phyloP scores from a whole-genome alignment of 2,797 vertebrate species.

The Taenioides sp. region DNA sequence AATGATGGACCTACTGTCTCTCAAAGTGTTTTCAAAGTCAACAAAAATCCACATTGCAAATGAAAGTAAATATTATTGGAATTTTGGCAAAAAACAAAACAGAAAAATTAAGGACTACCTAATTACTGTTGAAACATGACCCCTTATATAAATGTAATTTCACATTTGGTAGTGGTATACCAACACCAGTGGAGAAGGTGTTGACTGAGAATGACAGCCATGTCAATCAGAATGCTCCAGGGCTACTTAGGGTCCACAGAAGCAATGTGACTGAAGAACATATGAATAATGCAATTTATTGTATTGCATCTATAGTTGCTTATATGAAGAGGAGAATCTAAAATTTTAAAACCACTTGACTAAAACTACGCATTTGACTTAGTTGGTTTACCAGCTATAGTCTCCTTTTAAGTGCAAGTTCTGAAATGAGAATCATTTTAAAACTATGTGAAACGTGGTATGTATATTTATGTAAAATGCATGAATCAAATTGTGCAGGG shows the following conservation, averaged over 20 bases:
- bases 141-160: not conserved
- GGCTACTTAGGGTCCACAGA: not conserved
- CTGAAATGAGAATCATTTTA: not conserved
- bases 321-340: too few relatives aligned
- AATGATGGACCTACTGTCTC: not conserved
- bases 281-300: not conserved
- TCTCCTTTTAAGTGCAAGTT: not conserved
- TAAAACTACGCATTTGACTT: not conserved
- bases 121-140: not conserved
- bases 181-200: not conserved
- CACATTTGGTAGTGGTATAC: not conserved
- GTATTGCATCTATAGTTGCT: not conserved
- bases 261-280: not conserved
- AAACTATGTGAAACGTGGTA: not conserved
- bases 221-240: not conserved
- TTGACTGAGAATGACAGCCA: not conserved
- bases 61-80: not conserved
- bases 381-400: not conserved
- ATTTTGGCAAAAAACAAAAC: not conserved
- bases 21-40: constrained; percentile 8
- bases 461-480: constrained; percentile 12
- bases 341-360: not conserved
- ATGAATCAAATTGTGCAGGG: not conserved
- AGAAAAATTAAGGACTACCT: too few relatives aligned
- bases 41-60: not conserved